Evolutionary conservation across 2,113 vertebrate genomes (phyloP), one percentile per base, ranked within the genome.

Genomic region (Emydura subglobosa): DNA sequence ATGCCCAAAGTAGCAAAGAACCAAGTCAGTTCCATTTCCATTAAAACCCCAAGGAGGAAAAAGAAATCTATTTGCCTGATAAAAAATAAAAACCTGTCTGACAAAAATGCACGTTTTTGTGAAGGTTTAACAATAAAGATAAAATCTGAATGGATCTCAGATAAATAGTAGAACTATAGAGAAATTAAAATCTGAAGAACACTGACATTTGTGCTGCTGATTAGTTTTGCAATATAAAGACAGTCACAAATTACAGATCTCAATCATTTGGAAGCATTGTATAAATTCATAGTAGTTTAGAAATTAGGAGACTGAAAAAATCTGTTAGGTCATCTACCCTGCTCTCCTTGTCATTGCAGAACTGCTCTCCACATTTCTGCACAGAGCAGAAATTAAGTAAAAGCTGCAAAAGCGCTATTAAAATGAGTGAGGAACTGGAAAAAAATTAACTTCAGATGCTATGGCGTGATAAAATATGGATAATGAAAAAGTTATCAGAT

Each of bases 401-500:
- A 91, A 95, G 39, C 59, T n/a, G 3, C 47, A 91, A 47, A 84
- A 82, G 29, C 57, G 59, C 54, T 84, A 90, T 65, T 72, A 90
- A 93, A 95, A 82, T 5, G 5, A 92, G 50, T 0, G 0, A 94
- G n/a, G 44, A 92, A 83, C 42, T 2, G 0, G n/a, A 50, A 87
- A 19, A 19, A 82, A 93, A 96, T 85, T 76, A 91, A 72, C 90
- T 50, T 92, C 54, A 79, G 92, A 74, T 51, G 53, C n/a, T 55
- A 74, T 6, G 61, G 9, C 91, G 80, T 44, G 25, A 91, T 68
- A 94, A 90, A 95, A 88, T 9, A 12, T 0, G 1, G 85, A 87
- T 92, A 91, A 97, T 79, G 74, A 94, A 96, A 74, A 91, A 86
- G 78, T 9, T 65, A 91, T 90, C 90, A 85, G 50, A 86, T 89